A percentile compares a stretch with the other conserved stretches of the same genome.
phyloP scores from a whole-genome alignment of 2,113 vertebrate species.

The Polypterus senegalus region DNA sequence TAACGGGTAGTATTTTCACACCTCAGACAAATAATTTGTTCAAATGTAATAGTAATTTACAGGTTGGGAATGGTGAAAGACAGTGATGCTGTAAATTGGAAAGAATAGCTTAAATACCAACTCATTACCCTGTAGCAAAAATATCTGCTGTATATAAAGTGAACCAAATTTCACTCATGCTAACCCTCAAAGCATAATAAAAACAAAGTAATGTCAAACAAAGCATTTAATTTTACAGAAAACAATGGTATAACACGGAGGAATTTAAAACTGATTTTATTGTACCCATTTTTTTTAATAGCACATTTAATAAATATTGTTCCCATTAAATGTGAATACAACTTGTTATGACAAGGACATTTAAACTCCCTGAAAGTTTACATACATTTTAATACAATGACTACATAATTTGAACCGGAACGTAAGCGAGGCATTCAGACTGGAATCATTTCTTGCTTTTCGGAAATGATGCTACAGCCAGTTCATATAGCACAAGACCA shows the following conservation, averaged over 20 bases:
- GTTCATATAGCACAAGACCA: conserved; percentile 48
- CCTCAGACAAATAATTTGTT: no score
- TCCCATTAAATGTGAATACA: conserved; percentile 52
- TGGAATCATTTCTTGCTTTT: conserved; percentile 54
- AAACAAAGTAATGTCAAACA: no score
- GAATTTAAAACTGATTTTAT: conserved; percentile 61
- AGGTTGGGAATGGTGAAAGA: no score
- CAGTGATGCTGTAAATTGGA: no score
- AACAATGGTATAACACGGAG: conserved; percentile 12
- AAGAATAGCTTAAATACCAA: no score
- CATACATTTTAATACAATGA: conserved; percentile 25
- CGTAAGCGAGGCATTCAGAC: conserved; percentile 16
- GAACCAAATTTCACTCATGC: no score
- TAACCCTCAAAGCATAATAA: no score
- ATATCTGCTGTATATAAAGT: no score
- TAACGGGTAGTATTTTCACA: no score
- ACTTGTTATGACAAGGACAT: conserved; percentile 32
- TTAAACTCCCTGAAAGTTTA: conserved; percentile 27
- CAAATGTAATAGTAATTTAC: no score
- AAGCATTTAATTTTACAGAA: not conserved
- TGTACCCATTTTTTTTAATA: conserved; percentile 42
- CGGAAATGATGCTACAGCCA: conserved; percentile 53
- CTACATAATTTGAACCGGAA: conserved; percentile 12
- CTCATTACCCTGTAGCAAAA: no score
- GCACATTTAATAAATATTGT: conserved; percentile 58